A percentile compares a stretch with the other conserved stretches of the same genome.
phyloP scores from a whole-genome alignment of 2,888 invertebrate genomes.

The Agrochola circellaris region DNA sequence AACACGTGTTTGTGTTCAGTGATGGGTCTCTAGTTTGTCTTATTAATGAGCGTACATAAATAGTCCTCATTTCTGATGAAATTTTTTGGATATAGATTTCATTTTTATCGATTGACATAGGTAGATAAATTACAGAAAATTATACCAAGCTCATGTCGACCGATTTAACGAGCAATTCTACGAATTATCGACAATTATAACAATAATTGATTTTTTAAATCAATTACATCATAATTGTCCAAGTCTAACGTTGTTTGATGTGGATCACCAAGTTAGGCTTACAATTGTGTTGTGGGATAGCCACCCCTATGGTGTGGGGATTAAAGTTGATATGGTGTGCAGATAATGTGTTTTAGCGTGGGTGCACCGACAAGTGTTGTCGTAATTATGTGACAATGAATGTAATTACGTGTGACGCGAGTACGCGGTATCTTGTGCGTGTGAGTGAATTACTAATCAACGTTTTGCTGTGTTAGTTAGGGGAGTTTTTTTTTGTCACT shows the following conservation, averaged over 20 bases:
- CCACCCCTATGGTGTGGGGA: constrained; percentile 64
- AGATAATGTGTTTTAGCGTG: constrained; percentile 75
- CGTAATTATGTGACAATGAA: constrained; percentile 89
- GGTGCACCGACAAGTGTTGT: constrained; percentile 86
- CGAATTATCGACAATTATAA: constrained; percentile 52
- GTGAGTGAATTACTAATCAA: constrained; percentile 83
- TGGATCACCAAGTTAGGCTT: constrained; percentile 36
- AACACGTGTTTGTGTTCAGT: constrained; percentile 14
- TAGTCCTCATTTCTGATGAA: not conserved
- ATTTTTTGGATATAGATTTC: constrained; percentile 7
- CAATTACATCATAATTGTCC: constrained; percentile 66
- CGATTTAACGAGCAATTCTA: constrained; percentile 38
- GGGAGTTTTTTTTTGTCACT: constrained; percentile 70
- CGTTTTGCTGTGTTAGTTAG: constrained; percentile 77
- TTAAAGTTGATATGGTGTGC: constrained; percentile 69
- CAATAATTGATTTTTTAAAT: constrained; percentile 61
- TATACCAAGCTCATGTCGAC: constrained; percentile 47
- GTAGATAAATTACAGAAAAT: constrained; percentile 30
- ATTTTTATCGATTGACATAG: constrained; percentile 10
- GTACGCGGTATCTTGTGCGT: constrained; percentile 69
- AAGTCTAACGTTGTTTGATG: constrained; percentile 64
- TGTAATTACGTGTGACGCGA: constrained; percentile 82
- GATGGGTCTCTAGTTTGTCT: not conserved
- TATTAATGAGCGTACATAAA: not conserved
- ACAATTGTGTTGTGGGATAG: constrained; percentile 41